phyloP scores from a whole-genome alignment of 1,140 invertebrate species.

The Drosophila tropicalis region DNA sequence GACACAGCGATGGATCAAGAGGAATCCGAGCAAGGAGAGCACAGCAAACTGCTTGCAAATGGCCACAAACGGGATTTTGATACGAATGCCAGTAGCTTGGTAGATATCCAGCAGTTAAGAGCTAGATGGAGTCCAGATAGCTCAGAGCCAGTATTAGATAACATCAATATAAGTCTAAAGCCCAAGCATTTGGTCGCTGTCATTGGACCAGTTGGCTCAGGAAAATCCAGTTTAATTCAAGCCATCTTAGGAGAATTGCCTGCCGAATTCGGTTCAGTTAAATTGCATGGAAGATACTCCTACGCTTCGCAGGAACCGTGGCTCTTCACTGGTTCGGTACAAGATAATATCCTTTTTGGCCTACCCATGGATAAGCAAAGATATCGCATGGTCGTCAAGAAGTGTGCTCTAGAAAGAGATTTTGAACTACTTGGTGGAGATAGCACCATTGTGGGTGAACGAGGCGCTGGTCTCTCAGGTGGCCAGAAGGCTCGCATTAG shows the following conservation, averaged over 20 bases:
- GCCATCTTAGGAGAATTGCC: slow-evolving; percentile 81
- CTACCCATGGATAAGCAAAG: slow-evolving; percentile 85
- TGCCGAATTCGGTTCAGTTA: slow-evolving; percentile 43
- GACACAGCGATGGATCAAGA: slow-evolving; percentile 27
- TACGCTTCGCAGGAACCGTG: slow-evolving; percentile 75
- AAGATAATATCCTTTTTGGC: slow-evolving; percentile 93
- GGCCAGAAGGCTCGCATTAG: slow-evolving; percentile 94
- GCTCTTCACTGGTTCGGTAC: slow-evolving; percentile 85
- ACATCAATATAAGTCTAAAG: slow-evolving; percentile 57
- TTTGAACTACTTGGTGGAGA: slow-evolving; percentile 91
- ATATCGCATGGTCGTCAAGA: slow-evolving; percentile 87
- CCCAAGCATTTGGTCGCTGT: slow-evolving; percentile 85
- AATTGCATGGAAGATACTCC: slow-evolving; percentile 56
- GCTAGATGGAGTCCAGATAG: slow-evolving; percentile 64
- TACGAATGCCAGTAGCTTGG: slow-evolving; percentile 14
- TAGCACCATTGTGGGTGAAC: slow-evolving; percentile 92
- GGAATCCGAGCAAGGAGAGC: slow-evolving; percentile 16
- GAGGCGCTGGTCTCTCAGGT: slow-evolving; percentile 91
- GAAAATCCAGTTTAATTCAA: slow-evolving; percentile 85
- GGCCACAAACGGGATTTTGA: slow-evolving; percentile 20
- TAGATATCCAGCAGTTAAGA: slow-evolving; percentile 52
- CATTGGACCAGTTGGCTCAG: slow-evolving; percentile 87
- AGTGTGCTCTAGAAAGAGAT: slow-evolving; percentile 87
- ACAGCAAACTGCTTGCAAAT: slow-evolving; percentile 28
- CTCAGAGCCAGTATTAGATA: slow-evolving; percentile 49